Percentiles rank a stretch among this genome's conserved stretches.
phyloP scores from a whole-genome alignment of 2,888 invertebrate genomes.

The Sphaeridia pumilis region DNA sequence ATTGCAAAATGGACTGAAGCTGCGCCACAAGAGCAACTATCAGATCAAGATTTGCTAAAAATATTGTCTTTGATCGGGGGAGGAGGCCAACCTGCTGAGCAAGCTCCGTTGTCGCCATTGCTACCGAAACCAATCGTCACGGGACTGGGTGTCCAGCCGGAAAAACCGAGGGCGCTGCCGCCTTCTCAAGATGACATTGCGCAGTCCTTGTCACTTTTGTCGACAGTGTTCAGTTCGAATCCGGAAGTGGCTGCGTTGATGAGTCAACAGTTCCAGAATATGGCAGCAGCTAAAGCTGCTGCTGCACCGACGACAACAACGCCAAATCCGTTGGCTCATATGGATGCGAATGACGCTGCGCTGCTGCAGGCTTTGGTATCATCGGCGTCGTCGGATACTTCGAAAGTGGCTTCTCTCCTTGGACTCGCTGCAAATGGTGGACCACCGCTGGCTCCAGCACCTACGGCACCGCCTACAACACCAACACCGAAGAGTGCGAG shows the following conservation, averaged over 20 bases:
- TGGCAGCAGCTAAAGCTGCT: background rate
- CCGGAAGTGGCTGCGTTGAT: conserved; percentile 14
- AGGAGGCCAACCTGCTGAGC: no score
- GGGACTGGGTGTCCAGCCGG: background rate
- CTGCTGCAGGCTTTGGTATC: conserved; percentile 11
- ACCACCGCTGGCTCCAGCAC: background rate
- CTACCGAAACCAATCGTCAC: background rate
- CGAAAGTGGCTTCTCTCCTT: conserved; percentile 1
- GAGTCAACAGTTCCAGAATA: background rate
- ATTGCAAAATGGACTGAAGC: no score
- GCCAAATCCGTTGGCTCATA: background rate
- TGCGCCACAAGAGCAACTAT: conserved; percentile 33
- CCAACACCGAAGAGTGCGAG: background rate
- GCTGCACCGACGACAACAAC: conserved; percentile 4
- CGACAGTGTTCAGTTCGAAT: conserved; percentile 21
- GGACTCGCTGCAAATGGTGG: conserved; percentile 8
- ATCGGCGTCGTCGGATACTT: background rate
- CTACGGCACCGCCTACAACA: background rate
- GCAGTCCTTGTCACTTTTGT: conserved; percentile 25
- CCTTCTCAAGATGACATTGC: conserved; percentile 22
- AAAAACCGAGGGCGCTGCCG: background rate
- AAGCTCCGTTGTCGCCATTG: background rate
- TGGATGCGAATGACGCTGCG: background rate
- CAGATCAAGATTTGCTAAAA: conserved; percentile 7
- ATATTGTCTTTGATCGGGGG: conserved; percentile 3